Conservation (phyloP, 2,888 invertebrate species). For the Monopis laevigella region DNA sequence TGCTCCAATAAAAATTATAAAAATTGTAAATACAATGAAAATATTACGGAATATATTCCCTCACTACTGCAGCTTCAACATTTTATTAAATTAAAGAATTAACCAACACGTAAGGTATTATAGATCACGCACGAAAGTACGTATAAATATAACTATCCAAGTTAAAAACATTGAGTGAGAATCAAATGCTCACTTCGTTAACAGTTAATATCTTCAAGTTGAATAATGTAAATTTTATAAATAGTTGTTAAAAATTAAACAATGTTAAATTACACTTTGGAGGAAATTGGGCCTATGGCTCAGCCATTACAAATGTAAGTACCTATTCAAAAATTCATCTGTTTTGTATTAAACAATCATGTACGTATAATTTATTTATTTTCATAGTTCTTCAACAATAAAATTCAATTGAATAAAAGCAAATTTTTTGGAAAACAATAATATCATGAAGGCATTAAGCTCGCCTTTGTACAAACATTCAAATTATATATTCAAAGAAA, state of each 20-base stretch:
- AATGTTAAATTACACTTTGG: constrained; percentile 50
- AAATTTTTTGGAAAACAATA: too few relatives aligned
- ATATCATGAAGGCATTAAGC: too few relatives aligned
- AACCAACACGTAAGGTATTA: constrained; percentile 33
- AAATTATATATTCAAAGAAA: too few relatives aligned
- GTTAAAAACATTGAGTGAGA: constrained; percentile 51
- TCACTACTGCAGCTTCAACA: background rate
- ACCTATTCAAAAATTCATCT: constrained; percentile 12
- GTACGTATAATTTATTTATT: too few relatives aligned
- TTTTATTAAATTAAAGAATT: constrained; percentile 68
- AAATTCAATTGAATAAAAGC: too few relatives aligned
- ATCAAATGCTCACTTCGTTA: constrained; percentile 66
- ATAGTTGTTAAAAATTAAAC: constrained; percentile 20
- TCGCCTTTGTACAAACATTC: too few relatives aligned
- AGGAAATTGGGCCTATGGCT: constrained; percentile 47
- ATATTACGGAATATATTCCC: too few relatives aligned
- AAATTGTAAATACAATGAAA: too few relatives aligned
- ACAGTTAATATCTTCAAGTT: background rate
- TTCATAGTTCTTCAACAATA: too few relatives aligned
- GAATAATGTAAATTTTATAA: constrained; percentile 6
- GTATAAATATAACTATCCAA: constrained; percentile 43
- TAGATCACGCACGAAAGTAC: constrained; percentile 39
- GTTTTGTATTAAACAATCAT: too few relatives aligned
- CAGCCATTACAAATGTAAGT: constrained; percentile 57
- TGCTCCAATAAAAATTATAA: too few relatives aligned